Conservation (phyloP, 1,140 invertebrate genomes). For the Zaprionus vittiger region DNA sequence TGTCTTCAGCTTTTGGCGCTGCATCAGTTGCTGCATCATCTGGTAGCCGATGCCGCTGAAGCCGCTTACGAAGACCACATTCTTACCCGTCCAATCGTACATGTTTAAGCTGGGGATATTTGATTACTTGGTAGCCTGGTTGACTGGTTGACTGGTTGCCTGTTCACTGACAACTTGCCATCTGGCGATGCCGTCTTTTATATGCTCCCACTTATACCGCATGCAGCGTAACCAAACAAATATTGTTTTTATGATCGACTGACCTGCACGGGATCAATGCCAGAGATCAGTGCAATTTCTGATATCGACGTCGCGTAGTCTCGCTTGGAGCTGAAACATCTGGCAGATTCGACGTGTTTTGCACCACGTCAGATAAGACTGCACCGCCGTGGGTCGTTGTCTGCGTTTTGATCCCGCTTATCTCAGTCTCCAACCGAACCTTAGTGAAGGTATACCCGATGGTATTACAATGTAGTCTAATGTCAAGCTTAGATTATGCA, state of each 20-base stretch:
- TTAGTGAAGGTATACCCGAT: background rate
- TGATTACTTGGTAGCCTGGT: background rate
- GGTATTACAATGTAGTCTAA: background rate
- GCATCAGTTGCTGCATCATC: conserved; percentile 70
- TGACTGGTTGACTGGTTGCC: background rate
- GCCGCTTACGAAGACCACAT: conserved; percentile 72
- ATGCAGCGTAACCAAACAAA: background rate
- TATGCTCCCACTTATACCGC: background rate
- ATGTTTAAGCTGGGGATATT: conserved; percentile 39
- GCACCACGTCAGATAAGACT: conserved; percentile 48
- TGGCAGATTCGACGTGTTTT: conserved; percentile 8
- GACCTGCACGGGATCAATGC: background rate
- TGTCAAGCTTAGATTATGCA: conserved; percentile 13
- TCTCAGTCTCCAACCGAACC: background rate
- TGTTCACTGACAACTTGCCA: background rate
- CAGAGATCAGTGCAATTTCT: conserved; percentile 1
- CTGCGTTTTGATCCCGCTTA: conserved; percentile 24
- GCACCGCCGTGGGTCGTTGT: conserved; percentile 43
- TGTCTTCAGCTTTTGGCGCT: conserved; percentile 67
- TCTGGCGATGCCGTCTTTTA: conserved; percentile 24
- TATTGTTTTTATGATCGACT: conserved; percentile 1
- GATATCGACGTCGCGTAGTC: conserved; percentile 6
- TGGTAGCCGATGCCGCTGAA: conserved; percentile 76
- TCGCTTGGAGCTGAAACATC: conserved; percentile 7
- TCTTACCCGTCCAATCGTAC: conserved; percentile 75